A percentile compares a stretch with the other conserved stretches of the same genome.
These are phyloP conservation scores for Pyrgus malvae DNA, from an alignment of 2,888 invertebrate genomes.

Conservation along the genomic window DNA sequence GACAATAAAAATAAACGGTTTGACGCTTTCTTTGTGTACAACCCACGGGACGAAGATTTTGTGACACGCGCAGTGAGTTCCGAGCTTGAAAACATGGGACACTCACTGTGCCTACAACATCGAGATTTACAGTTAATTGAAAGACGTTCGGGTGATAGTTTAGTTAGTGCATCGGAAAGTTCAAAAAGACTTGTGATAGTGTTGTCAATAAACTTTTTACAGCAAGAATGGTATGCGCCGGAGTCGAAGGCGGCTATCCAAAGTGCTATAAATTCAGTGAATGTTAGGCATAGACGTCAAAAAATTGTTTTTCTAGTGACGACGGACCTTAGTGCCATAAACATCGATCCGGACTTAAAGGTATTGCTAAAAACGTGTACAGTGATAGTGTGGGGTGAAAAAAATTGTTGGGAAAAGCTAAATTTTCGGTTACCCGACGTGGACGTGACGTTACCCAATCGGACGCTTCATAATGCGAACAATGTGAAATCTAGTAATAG, in stretches of 20 bases:
- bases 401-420: constrained; percentile 94
- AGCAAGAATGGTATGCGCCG: constrained; percentile 91
- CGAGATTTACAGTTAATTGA: constrained; percentile 83
- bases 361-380: constrained; percentile 87
- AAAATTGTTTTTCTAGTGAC: constrained; percentile 81
- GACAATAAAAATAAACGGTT: constrained; percentile 86
- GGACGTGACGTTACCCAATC: constrained; percentile 80
- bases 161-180: constrained; percentile 81
- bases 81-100: constrained; percentile 86
- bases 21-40: constrained; percentile 94
- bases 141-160: constrained; percentile 78
- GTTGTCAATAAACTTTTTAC: constrained; percentile 89
- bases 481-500: constrained; percentile 73
- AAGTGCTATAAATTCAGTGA: constrained; percentile 85
- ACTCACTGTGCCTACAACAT: constrained; percentile 85
- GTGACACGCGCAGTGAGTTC: constrained; percentile 86
- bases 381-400: constrained; percentile 90
- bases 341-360: constrained; percentile 88
- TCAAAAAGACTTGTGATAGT: constrained; percentile 89
- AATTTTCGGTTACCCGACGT: constrained; percentile 92
- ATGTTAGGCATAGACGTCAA: constrained; percentile 83
- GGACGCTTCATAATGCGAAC: constrained; percentile 78
- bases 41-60: constrained; percentile 89
- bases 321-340: constrained; percentile 82
- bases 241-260: constrained; percentile 92